These are phyloP conservation scores for Atopsyche davidsoni DNA, from an alignment of 1,140 invertebrate genomes.

Conservation along the genomic window DNA sequence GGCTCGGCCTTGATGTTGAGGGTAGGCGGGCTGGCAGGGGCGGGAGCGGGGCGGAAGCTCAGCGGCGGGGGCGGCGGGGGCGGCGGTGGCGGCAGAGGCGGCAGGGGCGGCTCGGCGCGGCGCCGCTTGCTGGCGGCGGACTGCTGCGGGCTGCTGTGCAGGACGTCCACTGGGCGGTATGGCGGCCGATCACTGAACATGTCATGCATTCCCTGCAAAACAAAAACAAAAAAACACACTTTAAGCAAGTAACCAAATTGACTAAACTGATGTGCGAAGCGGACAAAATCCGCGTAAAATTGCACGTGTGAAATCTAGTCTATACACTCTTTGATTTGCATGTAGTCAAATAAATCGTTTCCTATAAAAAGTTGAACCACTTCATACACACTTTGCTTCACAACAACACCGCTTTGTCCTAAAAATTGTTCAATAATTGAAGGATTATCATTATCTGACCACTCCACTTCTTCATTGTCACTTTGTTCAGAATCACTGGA, in stretches of 20 bases:
- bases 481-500: background rate
- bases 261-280: too few species aligned
- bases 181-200: constrained; percentile 47
- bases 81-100: constrained; percentile 35
- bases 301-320: too few species aligned
- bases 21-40: constrained; percentile 11
- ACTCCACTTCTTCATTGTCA: too few species aligned
- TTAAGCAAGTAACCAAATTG: too few species aligned
- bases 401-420: too few species aligned
- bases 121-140: constrained; percentile 13
- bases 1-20: constrained; percentile 4
- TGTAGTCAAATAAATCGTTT: too few species aligned
- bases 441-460: too few species aligned
- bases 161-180: constrained; percentile 32
- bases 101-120: constrained; percentile 37
- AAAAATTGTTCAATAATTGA: too few species aligned
- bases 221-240: background rate
- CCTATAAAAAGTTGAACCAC: too few species aligned
- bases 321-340: too few species aligned
- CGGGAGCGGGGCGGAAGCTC: constrained; percentile 31
- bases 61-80: constrained; percentile 36
- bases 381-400: too few species aligned
- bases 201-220: constrained; percentile 48
- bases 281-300: too few species aligned
- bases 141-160: constrained; percentile 30